Evolutionary conservation across 1,140 invertebrate species (phyloP).

Genomic region (Camponotus pennsylvanicus): DNA sequence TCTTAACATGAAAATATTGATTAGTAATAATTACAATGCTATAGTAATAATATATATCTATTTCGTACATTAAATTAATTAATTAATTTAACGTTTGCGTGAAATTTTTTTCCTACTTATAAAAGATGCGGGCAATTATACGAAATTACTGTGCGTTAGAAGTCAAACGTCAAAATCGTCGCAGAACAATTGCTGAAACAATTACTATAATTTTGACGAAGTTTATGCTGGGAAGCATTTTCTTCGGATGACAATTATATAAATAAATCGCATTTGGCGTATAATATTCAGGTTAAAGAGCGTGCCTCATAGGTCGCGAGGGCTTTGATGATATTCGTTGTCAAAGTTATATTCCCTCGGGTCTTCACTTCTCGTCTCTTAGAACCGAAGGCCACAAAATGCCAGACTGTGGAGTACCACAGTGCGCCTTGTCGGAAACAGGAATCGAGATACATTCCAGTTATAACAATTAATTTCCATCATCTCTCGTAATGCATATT

Average conservation of each 20-base stretch:
- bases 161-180: constrained; percentile 42
- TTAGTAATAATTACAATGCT: neutral
- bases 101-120: constrained; percentile 18
- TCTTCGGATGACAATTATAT: constrained; percentile 76
- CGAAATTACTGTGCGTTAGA: constrained; percentile 51
- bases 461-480: constrained; percentile 67
- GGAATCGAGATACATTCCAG: constrained; percentile 60
- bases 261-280: constrained; percentile 70
- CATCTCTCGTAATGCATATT: constrained; percentile 27
- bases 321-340: constrained; percentile 73
- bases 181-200: constrained; percentile 67
- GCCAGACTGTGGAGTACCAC: constrained; percentile 53
- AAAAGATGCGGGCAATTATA: constrained; percentile 16
- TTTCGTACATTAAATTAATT: constrained; percentile 3
- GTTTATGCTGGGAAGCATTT: constrained; percentile 63
- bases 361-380: constrained; percentile 64
- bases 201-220: constrained; percentile 80
- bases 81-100: constrained; percentile 36
- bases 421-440: constrained; percentile 55
- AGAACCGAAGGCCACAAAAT: constrained; percentile 32
- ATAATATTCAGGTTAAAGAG: constrained; percentile 70
- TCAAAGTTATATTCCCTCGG: constrained; percentile 66
- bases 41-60: neutral
- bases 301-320: constrained; percentile 22
- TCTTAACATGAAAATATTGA: neutral